Evolutionary conservation across 2,797 vertebrate genomes (phyloP).

Genomic region (Crossoptilon crossoptilon): DNA sequence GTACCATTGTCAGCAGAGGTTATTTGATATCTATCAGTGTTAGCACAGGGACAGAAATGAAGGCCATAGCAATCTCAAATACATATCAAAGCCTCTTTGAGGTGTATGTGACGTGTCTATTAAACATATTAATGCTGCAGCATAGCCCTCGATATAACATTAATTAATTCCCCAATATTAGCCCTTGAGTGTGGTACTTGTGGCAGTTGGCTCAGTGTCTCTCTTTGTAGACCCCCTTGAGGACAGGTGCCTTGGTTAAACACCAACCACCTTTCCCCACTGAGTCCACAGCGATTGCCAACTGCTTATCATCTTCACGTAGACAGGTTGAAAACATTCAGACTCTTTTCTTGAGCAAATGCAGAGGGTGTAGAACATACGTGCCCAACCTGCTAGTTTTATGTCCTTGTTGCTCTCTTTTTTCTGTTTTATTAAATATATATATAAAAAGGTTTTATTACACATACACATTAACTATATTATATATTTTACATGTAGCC

Average conservation of each 20-base stretch:
- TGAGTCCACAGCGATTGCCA: rapidly evolving
- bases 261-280: not conserved
- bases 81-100: not conserved
- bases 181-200: not conserved
- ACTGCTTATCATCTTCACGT: rapidly evolving
- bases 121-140: not conserved
- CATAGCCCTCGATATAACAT: not conserved
- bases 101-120: not conserved
- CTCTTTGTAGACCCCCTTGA: not conserved
- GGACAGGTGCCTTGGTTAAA: not conserved
- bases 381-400: too few relatives aligned
- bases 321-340: not conserved
- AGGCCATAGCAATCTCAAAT: conserved; percentile 22
- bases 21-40: not conserved
- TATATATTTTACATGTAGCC: too few relatives aligned
- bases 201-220: not conserved
- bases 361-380: not conserved
- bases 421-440: too few relatives aligned
- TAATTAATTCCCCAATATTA: not conserved
- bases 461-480: too few relatives aligned
- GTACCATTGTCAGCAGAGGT: not conserved
- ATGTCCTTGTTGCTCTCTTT: too few relatives aligned
- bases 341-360: not conserved
- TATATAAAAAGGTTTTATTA: too few relatives aligned
- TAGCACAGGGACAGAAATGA: not conserved